These are phyloP conservation scores for Tauraco hartlaubi DNA, from an alignment of 2,797 vertebrate genomes.

Conservation along the genomic window DNA sequence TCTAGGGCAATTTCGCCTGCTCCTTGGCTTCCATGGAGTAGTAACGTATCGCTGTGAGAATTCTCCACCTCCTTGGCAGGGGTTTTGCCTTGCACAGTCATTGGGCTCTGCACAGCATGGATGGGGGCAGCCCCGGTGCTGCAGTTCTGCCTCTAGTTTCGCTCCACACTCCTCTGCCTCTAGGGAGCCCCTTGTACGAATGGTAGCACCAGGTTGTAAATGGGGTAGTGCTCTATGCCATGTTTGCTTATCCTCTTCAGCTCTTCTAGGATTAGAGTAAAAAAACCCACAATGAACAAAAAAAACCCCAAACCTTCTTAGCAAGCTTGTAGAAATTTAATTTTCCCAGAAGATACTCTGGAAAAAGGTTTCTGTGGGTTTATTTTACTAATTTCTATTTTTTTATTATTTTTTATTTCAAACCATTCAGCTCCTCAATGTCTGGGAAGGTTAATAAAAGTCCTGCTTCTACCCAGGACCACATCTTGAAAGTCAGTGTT, in stretches of 20 bases:
- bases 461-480: neutral
- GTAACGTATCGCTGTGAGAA: neutral
- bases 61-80: neutral
- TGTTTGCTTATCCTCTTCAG: neutral
- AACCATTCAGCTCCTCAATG: neutral
- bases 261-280: neutral
- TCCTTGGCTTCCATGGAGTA: neutral
- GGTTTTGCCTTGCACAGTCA: neutral
- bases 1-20: neutral
- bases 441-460: neutral
- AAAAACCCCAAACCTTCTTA: neutral
- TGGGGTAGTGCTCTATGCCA: neutral
- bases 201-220: neutral
- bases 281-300: fast-evolving
- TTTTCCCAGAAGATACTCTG: neutral
- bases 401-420: neutral
- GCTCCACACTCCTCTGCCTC: fast-evolving
- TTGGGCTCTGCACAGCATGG: fast-evolving
- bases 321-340: neutral
- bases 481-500: neutral
- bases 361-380: neutral
- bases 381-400: neutral
- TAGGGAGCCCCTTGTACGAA: fast-evolving
- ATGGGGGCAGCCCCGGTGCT: neutral
- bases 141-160: neutral